Percentiles rank a stretch among this genome's conserved stretches.
phyloP scores from a whole-genome alignment of 2,888 invertebrate genomes.

The Glaucopsyche alexis region DNA sequence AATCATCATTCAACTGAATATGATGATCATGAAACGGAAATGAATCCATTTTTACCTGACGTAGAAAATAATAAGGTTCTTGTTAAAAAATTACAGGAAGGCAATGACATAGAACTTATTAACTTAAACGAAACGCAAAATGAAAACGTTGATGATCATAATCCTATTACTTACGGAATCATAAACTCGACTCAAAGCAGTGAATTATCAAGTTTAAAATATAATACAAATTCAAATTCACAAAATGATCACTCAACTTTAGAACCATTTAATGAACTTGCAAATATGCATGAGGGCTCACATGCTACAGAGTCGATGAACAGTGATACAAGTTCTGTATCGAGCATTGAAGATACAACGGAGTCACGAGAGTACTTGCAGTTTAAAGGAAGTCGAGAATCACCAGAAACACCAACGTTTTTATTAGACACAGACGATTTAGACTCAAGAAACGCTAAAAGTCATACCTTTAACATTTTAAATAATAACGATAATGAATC shows the following conservation, averaged over 20 bases:
- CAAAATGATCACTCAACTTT: slow-evolving; percentile 1
- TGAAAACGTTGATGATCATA: slow-evolving; percentile 62
- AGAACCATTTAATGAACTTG: background rate
- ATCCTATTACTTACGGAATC: slow-evolving; percentile 35
- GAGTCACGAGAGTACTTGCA: slow-evolving; percentile 17
- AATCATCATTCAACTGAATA: slow-evolving; percentile 58
- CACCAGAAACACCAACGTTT: slow-evolving; percentile 58
- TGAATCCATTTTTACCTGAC: slow-evolving; percentile 85
- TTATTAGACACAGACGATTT: slow-evolving; percentile 70
- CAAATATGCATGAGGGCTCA: background rate
- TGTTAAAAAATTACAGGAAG: slow-evolving; percentile 80
- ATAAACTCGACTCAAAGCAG: slow-evolving; percentile 28
- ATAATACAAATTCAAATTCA: slow-evolving; percentile 24
- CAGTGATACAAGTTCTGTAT: background rate
- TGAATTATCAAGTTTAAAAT: slow-evolving; percentile 29
- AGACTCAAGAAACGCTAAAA: slow-evolving; percentile 42
- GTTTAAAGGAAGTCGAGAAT: slow-evolving; percentile 38
- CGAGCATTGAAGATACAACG: slow-evolving; percentile 31
- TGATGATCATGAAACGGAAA: slow-evolving; percentile 75
- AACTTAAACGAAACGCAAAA: slow-evolving; percentile 70
- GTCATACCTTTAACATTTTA: slow-evolving; percentile 33
- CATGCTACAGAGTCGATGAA: background rate
- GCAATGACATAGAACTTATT: slow-evolving; percentile 68
- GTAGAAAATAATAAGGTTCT: slow-evolving; percentile 81
- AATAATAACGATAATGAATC: slow-evolving; percentile 49